Evolutionary conservation across 2,797 vertebrate genomes (phyloP).

Genomic region (Oreonectes daqikongensis): DNA sequence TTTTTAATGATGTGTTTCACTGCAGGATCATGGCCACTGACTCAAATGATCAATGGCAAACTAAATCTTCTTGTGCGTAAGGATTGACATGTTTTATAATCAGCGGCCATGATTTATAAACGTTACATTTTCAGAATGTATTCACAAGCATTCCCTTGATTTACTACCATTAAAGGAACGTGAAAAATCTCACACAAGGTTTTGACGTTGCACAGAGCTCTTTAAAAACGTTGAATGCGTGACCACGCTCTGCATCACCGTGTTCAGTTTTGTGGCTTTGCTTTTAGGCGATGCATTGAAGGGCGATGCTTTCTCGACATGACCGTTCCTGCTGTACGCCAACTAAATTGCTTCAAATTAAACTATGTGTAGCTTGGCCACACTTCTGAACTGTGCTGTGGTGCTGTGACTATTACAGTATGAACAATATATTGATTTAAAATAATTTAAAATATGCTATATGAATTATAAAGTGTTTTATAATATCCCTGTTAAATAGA

Average conservation of each 20-base stretch:
- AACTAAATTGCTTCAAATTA: not conserved
- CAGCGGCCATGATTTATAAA: not conserved
- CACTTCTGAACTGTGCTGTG: not conserved
- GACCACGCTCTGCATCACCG: not conserved
- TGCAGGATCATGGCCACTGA: not conserved
- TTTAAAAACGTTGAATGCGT: slow-evolving; percentile 6
- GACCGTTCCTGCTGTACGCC: not conserved
- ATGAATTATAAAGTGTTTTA: not conserved
- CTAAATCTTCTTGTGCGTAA: not conserved
- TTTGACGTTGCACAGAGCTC: slow-evolving; percentile 1
- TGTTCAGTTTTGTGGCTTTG: not conserved
- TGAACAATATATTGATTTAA: too few species aligned
- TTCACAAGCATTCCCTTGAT: slow-evolving; percentile 24
- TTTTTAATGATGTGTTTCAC: slow-evolving; percentile 25
- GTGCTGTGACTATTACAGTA: too few species aligned
- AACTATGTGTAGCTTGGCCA: not conserved
- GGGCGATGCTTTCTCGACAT: not conserved
- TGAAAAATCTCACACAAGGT: not conserved
- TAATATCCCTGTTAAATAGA: not conserved
- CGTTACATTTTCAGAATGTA: not conserved
- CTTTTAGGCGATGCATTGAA: not conserved
- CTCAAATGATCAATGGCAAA: not conserved
- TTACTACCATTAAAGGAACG: slow-evolving; percentile 1
- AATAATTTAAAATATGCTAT: too few species aligned
- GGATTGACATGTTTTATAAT: not conserved